These are phyloP conservation scores for Mesoligia furuncula DNA, from an alignment of 2,888 invertebrate species.

Conservation along the genomic window DNA sequence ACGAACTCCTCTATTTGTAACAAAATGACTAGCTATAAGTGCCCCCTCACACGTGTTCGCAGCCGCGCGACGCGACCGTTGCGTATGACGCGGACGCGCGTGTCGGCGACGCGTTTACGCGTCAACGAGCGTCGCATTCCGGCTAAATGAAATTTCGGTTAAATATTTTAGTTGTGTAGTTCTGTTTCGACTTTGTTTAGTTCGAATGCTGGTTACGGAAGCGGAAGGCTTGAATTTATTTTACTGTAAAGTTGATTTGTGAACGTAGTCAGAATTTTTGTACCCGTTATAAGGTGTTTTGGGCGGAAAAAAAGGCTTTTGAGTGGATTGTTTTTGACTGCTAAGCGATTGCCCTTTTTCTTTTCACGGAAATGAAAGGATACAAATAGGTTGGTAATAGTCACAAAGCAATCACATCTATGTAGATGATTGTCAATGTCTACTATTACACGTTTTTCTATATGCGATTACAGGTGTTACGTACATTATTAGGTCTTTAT, in stretches of 20 bases:
- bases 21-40: conserved; percentile 51
- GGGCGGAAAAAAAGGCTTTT: background rate
- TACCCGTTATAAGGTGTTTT: background rate
- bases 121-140: conserved; percentile 60
- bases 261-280: background rate
- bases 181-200: conserved; percentile 54
- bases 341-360: background rate
- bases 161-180: conserved; percentile 56
- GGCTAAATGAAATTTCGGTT: conserved; percentile 62
- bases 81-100: conserved; percentile 71
- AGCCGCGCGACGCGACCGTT: conserved; percentile 46
- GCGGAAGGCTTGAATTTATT: conserved; percentile 44
- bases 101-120: conserved; percentile 69
- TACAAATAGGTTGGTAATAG: background rate
- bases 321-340: background rate
- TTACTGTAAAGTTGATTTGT: conserved; percentile 6
- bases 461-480: too few relatives aligned
- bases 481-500: too few relatives aligned
- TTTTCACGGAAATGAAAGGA: background rate
- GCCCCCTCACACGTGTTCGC: conserved; percentile 48
- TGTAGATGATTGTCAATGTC: background rate
- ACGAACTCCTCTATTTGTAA: conserved; percentile 18
- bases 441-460: background rate
- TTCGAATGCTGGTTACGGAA: conserved; percentile 33
- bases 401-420: background rate